A percentile compares a stretch with the other conserved stretches of the same genome.
These are phyloP conservation scores for Penaeus chinensis DNA, from an alignment of 1,140 invertebrate species.

Conservation along the genomic window DNA sequence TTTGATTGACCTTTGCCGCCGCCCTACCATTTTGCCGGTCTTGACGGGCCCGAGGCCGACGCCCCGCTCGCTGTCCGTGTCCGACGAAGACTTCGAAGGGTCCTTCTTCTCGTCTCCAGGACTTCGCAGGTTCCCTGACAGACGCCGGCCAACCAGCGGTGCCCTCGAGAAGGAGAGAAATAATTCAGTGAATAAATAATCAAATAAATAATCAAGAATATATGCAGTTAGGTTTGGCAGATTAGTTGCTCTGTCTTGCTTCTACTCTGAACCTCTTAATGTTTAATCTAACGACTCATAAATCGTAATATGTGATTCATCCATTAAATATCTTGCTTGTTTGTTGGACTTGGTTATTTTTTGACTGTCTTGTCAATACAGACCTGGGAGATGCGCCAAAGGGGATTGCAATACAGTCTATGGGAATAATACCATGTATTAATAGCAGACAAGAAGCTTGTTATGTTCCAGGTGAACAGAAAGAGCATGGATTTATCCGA, in stretches of 20 bases:
- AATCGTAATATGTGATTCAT: neutral
- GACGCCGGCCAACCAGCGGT: constrained; percentile 47
- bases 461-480: too few relatives aligned
- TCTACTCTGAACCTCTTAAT: neutral
- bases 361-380: too few relatives aligned
- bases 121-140: constrained; percentile 21
- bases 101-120: constrained; percentile 62
- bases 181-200: too few relatives aligned
- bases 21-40: constrained; percentile 33
- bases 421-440: too few relatives aligned
- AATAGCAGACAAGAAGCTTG: too few relatives aligned
- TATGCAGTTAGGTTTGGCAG: too few relatives aligned
- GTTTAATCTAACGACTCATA: neutral
- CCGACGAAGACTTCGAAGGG: constrained; percentile 61
- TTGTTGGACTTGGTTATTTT: too few relatives aligned
- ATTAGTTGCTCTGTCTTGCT: neutral
- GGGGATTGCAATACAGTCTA: too few relatives aligned
- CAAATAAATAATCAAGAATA: too few relatives aligned
- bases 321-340: too few relatives aligned
- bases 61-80: constrained; percentile 62
- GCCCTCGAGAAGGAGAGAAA: constrained; percentile 12
- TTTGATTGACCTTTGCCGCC: neutral
- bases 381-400: too few relatives aligned
- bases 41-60: constrained; percentile 40
- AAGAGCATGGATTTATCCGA: too few relatives aligned